phyloP scores from a whole-genome alignment of 2,888 invertebrate genomes.

The Dicycla oo region DNA sequence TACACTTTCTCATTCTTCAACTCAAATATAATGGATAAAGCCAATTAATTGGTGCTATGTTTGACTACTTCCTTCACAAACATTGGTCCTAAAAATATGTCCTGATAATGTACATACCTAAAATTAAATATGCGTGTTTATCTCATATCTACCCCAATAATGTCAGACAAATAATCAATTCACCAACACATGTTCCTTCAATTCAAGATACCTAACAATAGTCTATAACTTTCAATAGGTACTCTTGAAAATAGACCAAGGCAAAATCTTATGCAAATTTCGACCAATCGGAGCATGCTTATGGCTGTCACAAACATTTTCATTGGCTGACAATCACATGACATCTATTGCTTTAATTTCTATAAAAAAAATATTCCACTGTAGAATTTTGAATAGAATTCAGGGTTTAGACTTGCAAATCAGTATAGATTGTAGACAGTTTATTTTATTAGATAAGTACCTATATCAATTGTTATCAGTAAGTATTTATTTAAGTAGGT shows the following conservation, averaged over 20 bases:
- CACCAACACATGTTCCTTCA: conserved; percentile 15
- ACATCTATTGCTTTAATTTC: conserved; percentile 22
- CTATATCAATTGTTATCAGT: conserved; percentile 15
- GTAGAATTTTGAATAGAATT: conserved; percentile 3
- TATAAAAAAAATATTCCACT: conserved; percentile 7
- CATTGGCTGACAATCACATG: conserved; percentile 46
- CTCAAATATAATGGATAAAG: background rate
- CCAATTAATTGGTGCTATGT: conserved; percentile 18
- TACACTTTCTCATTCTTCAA: conserved; percentile 39
- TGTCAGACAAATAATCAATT: conserved; percentile 8
- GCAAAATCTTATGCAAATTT: conserved; percentile 55
- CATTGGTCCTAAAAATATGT: conserved; percentile 14
- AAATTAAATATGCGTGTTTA: background rate
- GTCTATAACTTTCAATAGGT: conserved; percentile 44
- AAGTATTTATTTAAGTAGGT: background rate
- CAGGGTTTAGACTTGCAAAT: conserved; percentile 11
- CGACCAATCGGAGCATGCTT: conserved; percentile 41
- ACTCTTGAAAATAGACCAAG: conserved; percentile 55
- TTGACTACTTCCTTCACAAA: background rate
- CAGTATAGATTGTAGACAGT: background rate
- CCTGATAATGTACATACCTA: background rate
- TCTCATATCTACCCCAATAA: background rate
- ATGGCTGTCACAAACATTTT: conserved; percentile 15
- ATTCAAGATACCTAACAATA: conserved; percentile 35
- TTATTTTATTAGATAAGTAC: background rate